Evolutionary conservation across 2,113 vertebrate species (phyloP).

Genomic region (Oceanodroma tethys): DNA sequence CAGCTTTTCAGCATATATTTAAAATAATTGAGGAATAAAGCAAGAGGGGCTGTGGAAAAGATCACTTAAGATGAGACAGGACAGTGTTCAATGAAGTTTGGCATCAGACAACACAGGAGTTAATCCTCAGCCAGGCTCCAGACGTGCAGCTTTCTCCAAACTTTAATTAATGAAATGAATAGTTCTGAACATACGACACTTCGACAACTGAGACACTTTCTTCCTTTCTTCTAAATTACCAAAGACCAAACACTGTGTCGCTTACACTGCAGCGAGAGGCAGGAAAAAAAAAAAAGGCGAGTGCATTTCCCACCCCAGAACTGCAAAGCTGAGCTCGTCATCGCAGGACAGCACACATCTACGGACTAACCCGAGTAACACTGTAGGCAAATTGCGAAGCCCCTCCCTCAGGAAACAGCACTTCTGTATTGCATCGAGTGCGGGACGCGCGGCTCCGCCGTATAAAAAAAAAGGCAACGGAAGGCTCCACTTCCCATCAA

Average conservation of each 20-base stretch:
- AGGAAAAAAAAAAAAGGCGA: background rate
- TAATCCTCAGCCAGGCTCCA: background rate
- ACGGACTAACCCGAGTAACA: too few relatives aligned
- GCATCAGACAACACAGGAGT: background rate
- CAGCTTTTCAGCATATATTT: background rate
- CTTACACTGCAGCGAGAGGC: background rate
- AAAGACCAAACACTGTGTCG: background rate
- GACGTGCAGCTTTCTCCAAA: background rate
- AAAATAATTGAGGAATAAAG: background rate
- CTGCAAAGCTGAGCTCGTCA: background rate
- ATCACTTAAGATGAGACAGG: background rate
- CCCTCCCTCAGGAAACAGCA: background rate
- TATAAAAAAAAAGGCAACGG: background rate
- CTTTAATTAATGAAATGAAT: background rate
- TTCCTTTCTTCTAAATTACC: background rate
- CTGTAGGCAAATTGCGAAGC: background rate
- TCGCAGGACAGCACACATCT: accelerated
- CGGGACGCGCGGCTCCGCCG: accelerated
- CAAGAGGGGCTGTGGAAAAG: background rate
- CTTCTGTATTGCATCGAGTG: accelerated
- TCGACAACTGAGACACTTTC: background rate
- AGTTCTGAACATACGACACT: background rate
- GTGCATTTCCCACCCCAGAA: background rate
- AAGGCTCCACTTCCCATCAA: background rate
- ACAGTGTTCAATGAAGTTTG: background rate